Evolutionary conservation across 1,140 invertebrate genomes (phyloP), one percentile per base, ranked within the genome.

Genomic region (Venturia canescens): DNA sequence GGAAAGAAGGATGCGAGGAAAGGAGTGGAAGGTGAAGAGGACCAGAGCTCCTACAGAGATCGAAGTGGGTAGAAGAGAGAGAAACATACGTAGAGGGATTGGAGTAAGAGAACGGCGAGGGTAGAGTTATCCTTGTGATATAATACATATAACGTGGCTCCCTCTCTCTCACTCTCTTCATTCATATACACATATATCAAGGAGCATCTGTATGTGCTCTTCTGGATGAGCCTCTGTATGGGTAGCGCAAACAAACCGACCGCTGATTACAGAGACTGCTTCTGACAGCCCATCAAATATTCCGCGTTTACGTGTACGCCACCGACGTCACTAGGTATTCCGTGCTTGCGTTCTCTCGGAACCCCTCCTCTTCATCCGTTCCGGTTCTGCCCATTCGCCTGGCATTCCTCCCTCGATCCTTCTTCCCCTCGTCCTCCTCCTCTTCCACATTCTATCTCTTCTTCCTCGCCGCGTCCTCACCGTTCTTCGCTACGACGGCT

Each of bases 231-330:
- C 57, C 60, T 77, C 82, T 88, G 88, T 88, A 86, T 88, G 84
- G 85, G 87, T 86, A 89, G 85, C 84, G 89, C 89, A 90, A 90
- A 91, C 89, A 91, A 90, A 90, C 89, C 89, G 85, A 89, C 89
- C 89, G 88, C 90, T 91, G 90, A 91, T 90, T 91, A 91, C 90
- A 89, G 89, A 91, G 89, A 89, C 90, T 91, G 90, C 90, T 90
- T 90, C 89, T 91, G 90, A 91, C 90, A 91, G 89, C 86, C 89
- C 89, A 90, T 91, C 89, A 91, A 90, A 91, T 91, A 91, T 91
- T 90, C 89, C 87, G 88, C 89, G 88, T 91, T 89, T 91, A 90
- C 89, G 89, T 90, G 87, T 87, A 89, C 89, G 87, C 87, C 66
- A 69, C 66, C 87, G 88, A 89, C 89, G 89, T 90, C 88, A 89